These are phyloP conservation scores for Ramphastos sulfuratus DNA, from an alignment of 2,113 vertebrate genomes.

Conservation along the genomic window DNA sequence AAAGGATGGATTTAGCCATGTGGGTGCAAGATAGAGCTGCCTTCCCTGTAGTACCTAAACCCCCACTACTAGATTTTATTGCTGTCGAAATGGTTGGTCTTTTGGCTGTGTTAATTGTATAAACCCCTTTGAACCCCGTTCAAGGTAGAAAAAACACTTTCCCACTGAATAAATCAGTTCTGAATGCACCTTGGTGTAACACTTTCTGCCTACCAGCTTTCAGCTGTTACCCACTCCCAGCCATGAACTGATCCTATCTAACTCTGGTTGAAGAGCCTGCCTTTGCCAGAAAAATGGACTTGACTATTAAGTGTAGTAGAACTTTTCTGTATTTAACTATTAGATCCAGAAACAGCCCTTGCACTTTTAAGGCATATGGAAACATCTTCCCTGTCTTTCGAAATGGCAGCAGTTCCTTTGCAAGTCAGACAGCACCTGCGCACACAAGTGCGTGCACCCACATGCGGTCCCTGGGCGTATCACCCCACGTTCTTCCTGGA, in stretches of 20 bases:
- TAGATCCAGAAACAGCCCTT: constrained; percentile 65
- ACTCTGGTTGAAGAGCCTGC: constrained; percentile 46
- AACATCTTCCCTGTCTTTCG: constrained; percentile 65
- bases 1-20: constrained; percentile 43
- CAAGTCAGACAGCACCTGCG: rapidly evolving
- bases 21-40: background rate
- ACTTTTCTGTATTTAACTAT: constrained; percentile 56
- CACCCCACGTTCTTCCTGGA: background rate
- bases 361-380: constrained; percentile 70
- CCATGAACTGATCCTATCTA: background rate
- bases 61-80: constrained; percentile 16
- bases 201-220: constrained; percentile 36
- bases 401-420: constrained; percentile 47
- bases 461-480: background rate
- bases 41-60: background rate
- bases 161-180: constrained; percentile 44
- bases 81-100: background rate
- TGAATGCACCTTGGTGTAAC: constrained; percentile 54
- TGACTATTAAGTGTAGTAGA: constrained; percentile 42
- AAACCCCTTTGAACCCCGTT: background rate
- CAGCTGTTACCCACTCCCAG: constrained; percentile 35
- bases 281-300: constrained; percentile 62
- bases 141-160: constrained; percentile 37
- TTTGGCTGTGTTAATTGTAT: constrained; percentile 16
- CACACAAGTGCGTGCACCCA: rapidly evolving